Evolutionary conservation across 2,797 vertebrate genomes (phyloP), one percentile per base, ranked within the genome.

Genomic region (Parambassis ranga): DNA sequence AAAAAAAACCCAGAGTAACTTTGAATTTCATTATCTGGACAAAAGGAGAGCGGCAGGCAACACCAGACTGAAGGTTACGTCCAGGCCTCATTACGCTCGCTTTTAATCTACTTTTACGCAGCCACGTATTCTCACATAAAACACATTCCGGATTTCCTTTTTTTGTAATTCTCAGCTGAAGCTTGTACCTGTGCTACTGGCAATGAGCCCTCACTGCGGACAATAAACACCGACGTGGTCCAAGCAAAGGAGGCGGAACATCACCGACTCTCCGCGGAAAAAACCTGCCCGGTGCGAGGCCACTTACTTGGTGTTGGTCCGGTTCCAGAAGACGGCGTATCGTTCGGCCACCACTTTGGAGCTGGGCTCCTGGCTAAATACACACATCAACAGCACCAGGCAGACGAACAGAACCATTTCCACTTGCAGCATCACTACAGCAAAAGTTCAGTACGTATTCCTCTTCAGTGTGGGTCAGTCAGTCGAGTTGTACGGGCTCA

Each of bases 321-420:
- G 94, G 94, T 98, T 98, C 97, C 97, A 98, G 93, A 96, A 98
- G 89, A 98, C 96, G 57, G 96, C 96, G 87, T 97, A 98, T 91
- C 97, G 96, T 88, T 98, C 97, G 52, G 97, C 96, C 87, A 96
- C 95, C 91, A 94, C 94, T 93, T 98, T 98, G 92, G 96, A 95
- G 90, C 95, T 94, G 75, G 95, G 94, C 87, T 98, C 96, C 90
- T 98, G 96, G 91, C 95, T 93, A 87, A 93, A 90, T 88, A 91
- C 93, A 94, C 96, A 92, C 95, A 95, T 95, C 94, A 94, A 94
- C 91, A 98, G 92, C 92, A 94, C 76, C 93, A 95, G 92, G 87
- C 93, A 94, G 83, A 96, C 65, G 89, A 96, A 92, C 86, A 94
- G 89, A 92, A 97, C 91, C 95, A 96, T 94, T 94, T 95, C 95